Evolutionary conservation across 53 echinoderm and acorn worm genomes (phyloP).

Genomic region (Patiria pectinifera): DNA sequence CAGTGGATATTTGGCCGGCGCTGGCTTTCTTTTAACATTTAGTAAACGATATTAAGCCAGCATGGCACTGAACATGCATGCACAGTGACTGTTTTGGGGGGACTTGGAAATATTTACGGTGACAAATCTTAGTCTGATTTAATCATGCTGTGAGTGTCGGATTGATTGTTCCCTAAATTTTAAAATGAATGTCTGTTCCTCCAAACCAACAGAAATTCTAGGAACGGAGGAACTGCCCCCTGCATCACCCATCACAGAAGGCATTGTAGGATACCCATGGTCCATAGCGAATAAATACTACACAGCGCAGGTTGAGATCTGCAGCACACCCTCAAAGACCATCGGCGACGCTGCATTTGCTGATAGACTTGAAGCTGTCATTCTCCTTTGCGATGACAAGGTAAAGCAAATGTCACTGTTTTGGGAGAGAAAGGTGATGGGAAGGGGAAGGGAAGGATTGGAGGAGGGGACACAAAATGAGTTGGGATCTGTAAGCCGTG

Average conservation of each 20-base stretch:
- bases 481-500: too few relatives aligned
- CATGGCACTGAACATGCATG: too few relatives aligned
- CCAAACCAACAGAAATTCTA: slow-evolving; percentile 63
- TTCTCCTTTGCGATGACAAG: slow-evolving; percentile 80
- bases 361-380: slow-evolving; percentile 79
- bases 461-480: too few relatives aligned
- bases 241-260: slow-evolving; percentile 60
- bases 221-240: slow-evolving; percentile 56
- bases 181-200: background rate
- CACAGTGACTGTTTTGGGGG: too few relatives aligned
- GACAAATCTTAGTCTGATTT: too few relatives aligned
- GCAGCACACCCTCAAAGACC: slow-evolving; percentile 67
- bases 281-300: slow-evolving; percentile 91
- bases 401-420: slow-evolving; percentile 40
- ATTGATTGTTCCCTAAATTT: background rate
- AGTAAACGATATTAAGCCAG: too few relatives aligned
- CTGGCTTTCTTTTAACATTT: too few relatives aligned
- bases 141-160: too few relatives aligned
- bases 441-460: background rate
- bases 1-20: too few relatives aligned
- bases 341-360: slow-evolving; percentile 71
- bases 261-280: slow-evolving; percentile 88
- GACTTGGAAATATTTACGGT: too few relatives aligned
- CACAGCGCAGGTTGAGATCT: slow-evolving; percentile 83
- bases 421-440: too few relatives aligned